Evolutionary conservation across 2,113 vertebrate species (phyloP), one percentile per base, ranked within the genome.

Genomic region (Cinclus mexicanus): DNA sequence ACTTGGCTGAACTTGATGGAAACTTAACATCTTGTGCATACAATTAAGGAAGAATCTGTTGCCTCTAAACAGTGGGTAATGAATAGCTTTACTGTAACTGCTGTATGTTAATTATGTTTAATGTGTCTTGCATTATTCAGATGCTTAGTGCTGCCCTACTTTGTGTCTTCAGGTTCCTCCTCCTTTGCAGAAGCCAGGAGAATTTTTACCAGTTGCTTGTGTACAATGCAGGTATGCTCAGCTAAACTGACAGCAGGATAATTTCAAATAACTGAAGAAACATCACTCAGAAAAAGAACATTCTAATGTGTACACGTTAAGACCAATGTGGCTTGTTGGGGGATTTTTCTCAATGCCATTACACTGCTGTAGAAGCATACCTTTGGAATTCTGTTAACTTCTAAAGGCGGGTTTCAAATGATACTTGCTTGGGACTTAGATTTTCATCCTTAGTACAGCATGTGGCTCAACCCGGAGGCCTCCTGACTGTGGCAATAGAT

Each of bases 141-240:
- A 63, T 75, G 37, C 33, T 89, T 93, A 78, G 76, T 91, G 86
- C 63, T 76, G 76, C 52, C 56, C 11, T 92, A 55, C 35, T 92
- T 94, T 79, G 7, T 47, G 41, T 47, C 22, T 93, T 75, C 55
- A 35, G 33, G 28, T 87, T 41, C 35, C 11, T 72, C 1, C 1
- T 52, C 24, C 35, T 83, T 46, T 68, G 56, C 31, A 56, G 68
- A 47, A 87, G 35, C 28, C 18, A 19, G 42, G 17, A 83, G 64
- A 49, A 53, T 83, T 89, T 55, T 59, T 61, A 17, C 24, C 10
- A 14, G 37, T 69, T 77, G 68, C 26, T 70, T 18, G 19, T 47
- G 37, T 81, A 63, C 55, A 37, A 52, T 93, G 29, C 53, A 77
- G 60, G 29, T 12, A 2, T 56, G 31, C 53, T 89, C 77, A 71